Conservation (phyloP, 2,113 vertebrate genomes). For the Arvicanthis niloticus region DNA sequence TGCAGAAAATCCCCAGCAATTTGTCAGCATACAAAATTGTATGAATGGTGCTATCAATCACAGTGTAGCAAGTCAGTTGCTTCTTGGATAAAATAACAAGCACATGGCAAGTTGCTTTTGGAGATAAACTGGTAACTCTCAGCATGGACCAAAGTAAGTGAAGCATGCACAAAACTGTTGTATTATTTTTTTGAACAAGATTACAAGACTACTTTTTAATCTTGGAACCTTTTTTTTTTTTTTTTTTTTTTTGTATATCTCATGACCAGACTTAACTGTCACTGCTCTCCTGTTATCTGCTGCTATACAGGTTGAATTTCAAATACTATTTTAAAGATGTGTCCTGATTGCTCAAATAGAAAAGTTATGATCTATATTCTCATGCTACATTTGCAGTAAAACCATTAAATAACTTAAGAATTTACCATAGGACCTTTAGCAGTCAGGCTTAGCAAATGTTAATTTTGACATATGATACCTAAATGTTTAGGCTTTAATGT, state of each 20-base stretch:
- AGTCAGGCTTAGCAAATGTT: background rate
- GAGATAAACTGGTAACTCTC: background rate
- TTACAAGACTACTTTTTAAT: background rate
- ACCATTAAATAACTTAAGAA: background rate
- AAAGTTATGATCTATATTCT: background rate
- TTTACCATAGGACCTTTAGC: background rate
- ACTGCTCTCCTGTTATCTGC: background rate
- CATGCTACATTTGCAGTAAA: background rate
- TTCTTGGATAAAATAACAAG: background rate
- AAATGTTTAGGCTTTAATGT: slow-evolving; percentile 2
- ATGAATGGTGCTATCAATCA: background rate
- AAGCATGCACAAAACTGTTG: background rate
- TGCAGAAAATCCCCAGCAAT: background rate
- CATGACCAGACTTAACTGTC: background rate
- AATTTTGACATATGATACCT: background rate
- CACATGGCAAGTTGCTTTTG: background rate
- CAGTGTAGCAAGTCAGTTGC: background rate
- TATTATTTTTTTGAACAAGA: slow-evolving; percentile 27
- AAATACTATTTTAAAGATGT: background rate
- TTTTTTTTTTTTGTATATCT: background rate
- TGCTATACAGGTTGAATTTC: background rate
- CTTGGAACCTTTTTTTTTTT: background rate
- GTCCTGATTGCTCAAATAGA: background rate
- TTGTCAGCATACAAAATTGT: background rate
- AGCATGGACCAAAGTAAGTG: background rate